Evolutionary conservation across 2,888 invertebrate species (phyloP), one percentile per base, ranked within the genome.

Genomic region (Nymphalis polychloros): DNA sequence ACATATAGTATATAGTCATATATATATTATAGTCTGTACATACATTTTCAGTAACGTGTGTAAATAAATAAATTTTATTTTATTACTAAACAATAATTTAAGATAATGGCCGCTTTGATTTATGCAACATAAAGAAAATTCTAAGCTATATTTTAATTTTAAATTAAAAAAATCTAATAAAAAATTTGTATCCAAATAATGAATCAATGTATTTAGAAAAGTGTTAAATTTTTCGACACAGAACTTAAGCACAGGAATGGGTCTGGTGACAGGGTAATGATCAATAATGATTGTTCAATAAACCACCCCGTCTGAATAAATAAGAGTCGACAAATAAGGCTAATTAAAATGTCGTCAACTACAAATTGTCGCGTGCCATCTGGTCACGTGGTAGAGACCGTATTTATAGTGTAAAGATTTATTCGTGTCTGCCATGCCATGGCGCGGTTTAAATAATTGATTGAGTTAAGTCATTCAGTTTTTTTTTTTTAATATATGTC

Each of bases 221-320:
- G 50, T 66, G 68, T 68, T 76, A 74, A 76, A 76, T 68, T 70
- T 76, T 73, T 74, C 73, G 73, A 69, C 75, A 64, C 67, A 70
- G 67, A 72, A 75, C 65, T 72, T 69, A 66, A 71, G 66, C 64
- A 74, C 61, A 73, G 48, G 48, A 53, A 66, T 66, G 66, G 47
- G n/a, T 13, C 20, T 35, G 66, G 10, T 49, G 61, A 66, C 61
- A 53, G 47, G 20, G n/a, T 61, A 61, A 66, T 59, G 79, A 79
- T 75, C 77, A 72, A 69, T 76, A 77, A 79, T 74, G 63, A 72
- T 59, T 73, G 75, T 73, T 73, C 75, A 75, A 76, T 79, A 77
- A 75, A 31, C 55, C 71, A 72, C 70, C 41, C 27, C 61, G 55
- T 75, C 75, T 76, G 76, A 72, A 76, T 72, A 78, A 78, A 79